Conservation (phyloP, 64 coral and sea anemone species). For the Montipora efflorescens region DNA sequence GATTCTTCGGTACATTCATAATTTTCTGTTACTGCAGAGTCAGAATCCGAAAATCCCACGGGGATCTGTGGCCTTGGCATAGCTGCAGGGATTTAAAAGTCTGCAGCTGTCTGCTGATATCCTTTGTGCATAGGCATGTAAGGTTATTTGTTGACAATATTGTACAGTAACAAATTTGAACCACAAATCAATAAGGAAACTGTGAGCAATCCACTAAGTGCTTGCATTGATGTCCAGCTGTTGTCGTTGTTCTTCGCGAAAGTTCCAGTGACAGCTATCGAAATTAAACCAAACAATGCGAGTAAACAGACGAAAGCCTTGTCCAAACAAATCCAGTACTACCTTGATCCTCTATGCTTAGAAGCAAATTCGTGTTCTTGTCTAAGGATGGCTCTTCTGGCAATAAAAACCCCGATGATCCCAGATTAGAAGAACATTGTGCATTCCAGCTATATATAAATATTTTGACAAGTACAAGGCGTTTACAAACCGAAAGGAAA, state of each 20-base stretch:
- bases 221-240: not conserved
- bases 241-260: not conserved
- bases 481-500: too few relatives aligned
- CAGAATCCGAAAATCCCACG: slow-evolving; percentile 45
- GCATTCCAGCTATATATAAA: too few relatives aligned
- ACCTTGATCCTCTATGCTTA: not conserved
- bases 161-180: not conserved
- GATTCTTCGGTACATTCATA: slow-evolving; percentile 58
- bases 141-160: not conserved
- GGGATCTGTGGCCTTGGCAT: slow-evolving; percentile 46
- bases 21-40: slow-evolving; percentile 42
- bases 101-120: not conserved
- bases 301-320: not conserved
- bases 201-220: not conserved
- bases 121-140: not conserved
- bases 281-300: not conserved
- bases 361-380: not conserved
- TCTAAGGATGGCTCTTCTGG: too few relatives aligned
- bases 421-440: too few relatives aligned
- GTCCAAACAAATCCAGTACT: slow-evolving; percentile 10
- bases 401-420: too few relatives aligned
- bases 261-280: not conserved
- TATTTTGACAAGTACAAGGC: too few relatives aligned
- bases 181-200: not conserved
- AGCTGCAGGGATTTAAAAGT: not conserved